Evolutionary conservation across 2,113 vertebrate species (phyloP).

Genomic region (Bombycilla garrulus): DNA sequence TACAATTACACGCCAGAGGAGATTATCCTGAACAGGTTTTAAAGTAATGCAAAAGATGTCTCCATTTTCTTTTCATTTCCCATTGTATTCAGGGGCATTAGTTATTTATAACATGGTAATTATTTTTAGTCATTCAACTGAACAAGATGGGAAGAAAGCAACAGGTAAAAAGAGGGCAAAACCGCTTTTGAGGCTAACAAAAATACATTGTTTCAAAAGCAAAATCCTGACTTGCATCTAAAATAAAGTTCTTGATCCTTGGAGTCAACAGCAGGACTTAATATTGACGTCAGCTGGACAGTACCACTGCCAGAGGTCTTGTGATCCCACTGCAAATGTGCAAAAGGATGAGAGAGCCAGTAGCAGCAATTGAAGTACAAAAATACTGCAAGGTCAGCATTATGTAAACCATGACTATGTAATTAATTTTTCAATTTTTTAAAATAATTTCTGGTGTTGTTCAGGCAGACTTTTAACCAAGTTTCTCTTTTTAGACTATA

Average conservation of each 20-base stretch:
- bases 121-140: conserved; percentile 5
- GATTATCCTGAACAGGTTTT: conserved; percentile 1
- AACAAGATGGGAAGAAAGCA: background rate
- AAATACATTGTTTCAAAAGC: background rate
- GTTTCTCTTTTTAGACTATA: background rate
- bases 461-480: background rate
- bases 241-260: background rate
- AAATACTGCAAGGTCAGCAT: background rate
- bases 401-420: background rate
- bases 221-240: background rate
- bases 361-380: background rate
- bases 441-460: background rate
- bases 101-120: conserved; percentile 41
- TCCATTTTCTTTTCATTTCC: conserved; percentile 22
- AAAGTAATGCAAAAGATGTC: conserved; percentile 8
- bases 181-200: background rate
- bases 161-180: background rate
- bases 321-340: background rate
- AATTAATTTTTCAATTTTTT: background rate
- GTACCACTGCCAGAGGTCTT: background rate
- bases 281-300: background rate
- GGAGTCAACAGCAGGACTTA: background rate
- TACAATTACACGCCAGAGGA: background rate
- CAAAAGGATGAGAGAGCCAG: background rate
- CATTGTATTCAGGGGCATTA: conserved; percentile 8